A percentile compares a stretch with the other conserved stretches of the same genome.
Evolutionary conservation across 2,888 invertebrate species (phyloP).

Genomic region (Patella ulyssiponensis): DNA sequence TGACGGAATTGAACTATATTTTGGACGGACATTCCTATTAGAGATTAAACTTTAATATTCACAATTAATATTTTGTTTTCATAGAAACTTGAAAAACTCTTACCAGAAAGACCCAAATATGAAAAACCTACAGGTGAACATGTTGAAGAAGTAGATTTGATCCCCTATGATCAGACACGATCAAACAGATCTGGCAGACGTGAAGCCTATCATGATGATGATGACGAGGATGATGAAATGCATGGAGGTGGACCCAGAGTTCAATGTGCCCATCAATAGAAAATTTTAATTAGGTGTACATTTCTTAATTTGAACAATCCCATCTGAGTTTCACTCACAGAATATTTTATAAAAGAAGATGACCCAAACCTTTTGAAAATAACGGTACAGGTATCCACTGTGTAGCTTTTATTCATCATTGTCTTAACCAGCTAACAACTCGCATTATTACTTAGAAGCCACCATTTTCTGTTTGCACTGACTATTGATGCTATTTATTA

Average conservation of each 20-base stretch:
- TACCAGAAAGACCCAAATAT: slow-evolving; percentile 82
- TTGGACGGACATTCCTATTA: too few species aligned
- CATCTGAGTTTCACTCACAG: too few species aligned
- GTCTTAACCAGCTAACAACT: too few species aligned
- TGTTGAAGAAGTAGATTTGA: slow-evolving; percentile 88
- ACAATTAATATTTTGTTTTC: slow-evolving; percentile 58
- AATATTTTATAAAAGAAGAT: too few species aligned
- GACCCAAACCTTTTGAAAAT: too few species aligned
- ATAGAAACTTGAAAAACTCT: slow-evolving; percentile 81
- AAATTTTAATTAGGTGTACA: slow-evolving; percentile 6
- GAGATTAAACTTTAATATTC: not conserved
- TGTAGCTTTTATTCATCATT: too few species aligned
- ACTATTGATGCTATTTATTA: too few species aligned
- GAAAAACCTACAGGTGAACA: slow-evolving; percentile 84
- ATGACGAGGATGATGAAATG: slow-evolving; percentile 78
- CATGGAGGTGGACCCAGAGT: slow-evolving; percentile 77
- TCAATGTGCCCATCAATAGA: slow-evolving; percentile 86
- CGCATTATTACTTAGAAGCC: too few species aligned
- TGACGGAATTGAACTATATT: too few species aligned
- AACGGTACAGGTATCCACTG: too few species aligned
- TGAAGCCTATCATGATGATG: slow-evolving; percentile 80
- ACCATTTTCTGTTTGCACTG: too few species aligned
- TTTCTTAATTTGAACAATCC: too few species aligned
- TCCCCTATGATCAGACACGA: slow-evolving; percentile 80
- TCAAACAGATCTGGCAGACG: slow-evolving; percentile 71